A percentile compares a stretch with the other conserved stretches of the same genome.
These are phyloP conservation scores for Kradibia gibbosae DNA, from an alignment of 1,140 invertebrate genomes.

Conservation along the genomic window DNA sequence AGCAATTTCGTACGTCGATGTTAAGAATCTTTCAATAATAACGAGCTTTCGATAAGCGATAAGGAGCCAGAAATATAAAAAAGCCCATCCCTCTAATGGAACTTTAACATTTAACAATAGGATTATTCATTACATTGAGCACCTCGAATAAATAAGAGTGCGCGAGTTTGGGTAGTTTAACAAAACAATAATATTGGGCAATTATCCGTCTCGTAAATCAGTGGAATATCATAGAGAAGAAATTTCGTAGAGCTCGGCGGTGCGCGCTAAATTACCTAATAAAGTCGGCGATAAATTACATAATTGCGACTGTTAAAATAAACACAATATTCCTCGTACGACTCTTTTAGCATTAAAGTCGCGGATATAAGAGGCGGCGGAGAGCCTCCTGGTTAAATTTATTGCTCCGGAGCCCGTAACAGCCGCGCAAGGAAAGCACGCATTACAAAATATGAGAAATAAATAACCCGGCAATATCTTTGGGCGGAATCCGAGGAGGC, in stretches of 20 bases:
- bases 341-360: constrained; percentile 51
- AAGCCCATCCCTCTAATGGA: background rate
- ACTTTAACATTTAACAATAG: background rate
- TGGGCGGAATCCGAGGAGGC: constrained; percentile 37
- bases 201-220: constrained; percentile 50
- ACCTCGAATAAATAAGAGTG: constrained; percentile 26
- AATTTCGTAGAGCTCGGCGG: constrained; percentile 25
- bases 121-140: background rate
- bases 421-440: constrained; percentile 26
- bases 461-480: constrained; percentile 47
- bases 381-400: constrained; percentile 42
- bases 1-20: too few species aligned
- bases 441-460: constrained; percentile 52
- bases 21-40: too few species aligned
- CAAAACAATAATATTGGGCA: constrained; percentile 46
- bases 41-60: too few species aligned
- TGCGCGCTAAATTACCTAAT: constrained; percentile 45
- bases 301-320: constrained; percentile 52
- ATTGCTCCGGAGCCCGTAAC: background rate
- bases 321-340: constrained; percentile 47
- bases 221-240: constrained; percentile 36
- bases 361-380: constrained; percentile 36
- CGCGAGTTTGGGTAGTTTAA: background rate
- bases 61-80: background rate
- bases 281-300: constrained; percentile 52